Evolutionary conservation across 1,140 invertebrate genomes (phyloP).

Genomic region (Asobara japonica): DNA sequence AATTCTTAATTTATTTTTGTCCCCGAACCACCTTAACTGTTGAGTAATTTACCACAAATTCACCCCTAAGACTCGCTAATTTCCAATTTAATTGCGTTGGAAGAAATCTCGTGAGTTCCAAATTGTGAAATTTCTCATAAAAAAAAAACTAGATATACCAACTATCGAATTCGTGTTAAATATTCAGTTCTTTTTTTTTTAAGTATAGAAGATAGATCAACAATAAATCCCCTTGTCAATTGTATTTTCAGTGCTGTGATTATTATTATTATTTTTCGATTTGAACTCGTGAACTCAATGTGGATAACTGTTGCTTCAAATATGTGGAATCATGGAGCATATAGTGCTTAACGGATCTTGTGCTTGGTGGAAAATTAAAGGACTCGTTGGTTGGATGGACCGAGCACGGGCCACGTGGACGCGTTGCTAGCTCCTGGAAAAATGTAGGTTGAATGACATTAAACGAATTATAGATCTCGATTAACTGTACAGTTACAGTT

Average conservation of each 20-base stretch:
- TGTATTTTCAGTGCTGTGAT: neutral
- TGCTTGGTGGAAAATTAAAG: constrained; percentile 11
- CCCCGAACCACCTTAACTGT: neutral
- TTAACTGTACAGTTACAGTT: neutral
- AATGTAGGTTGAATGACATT: constrained; percentile 48
- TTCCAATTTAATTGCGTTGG: neutral
- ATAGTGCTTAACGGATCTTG: neutral
- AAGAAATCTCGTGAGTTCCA: too few species aligned
- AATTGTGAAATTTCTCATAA: too few species aligned
- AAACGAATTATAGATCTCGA: constrained; percentile 1
- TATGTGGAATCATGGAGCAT: neutral
- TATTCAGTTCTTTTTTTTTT: too few species aligned
- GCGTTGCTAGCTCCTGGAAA: constrained; percentile 51
- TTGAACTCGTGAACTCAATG: constrained; percentile 11
- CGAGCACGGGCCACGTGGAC: constrained; percentile 56
- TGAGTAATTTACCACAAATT: too few species aligned
- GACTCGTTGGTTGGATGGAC: constrained; percentile 23
- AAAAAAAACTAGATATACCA: too few species aligned
- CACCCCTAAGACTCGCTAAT: neutral
- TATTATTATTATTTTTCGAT: neutral
- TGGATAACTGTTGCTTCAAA: constrained; percentile 8
- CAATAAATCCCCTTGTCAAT: too few species aligned
- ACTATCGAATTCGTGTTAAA: too few species aligned
- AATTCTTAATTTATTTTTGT: neutral
- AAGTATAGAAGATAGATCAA: too few species aligned